Evolutionary conservation across 2,888 invertebrate species (phyloP), one percentile per base, ranked within the genome.

Genomic region (Morpho helenor): DNA sequence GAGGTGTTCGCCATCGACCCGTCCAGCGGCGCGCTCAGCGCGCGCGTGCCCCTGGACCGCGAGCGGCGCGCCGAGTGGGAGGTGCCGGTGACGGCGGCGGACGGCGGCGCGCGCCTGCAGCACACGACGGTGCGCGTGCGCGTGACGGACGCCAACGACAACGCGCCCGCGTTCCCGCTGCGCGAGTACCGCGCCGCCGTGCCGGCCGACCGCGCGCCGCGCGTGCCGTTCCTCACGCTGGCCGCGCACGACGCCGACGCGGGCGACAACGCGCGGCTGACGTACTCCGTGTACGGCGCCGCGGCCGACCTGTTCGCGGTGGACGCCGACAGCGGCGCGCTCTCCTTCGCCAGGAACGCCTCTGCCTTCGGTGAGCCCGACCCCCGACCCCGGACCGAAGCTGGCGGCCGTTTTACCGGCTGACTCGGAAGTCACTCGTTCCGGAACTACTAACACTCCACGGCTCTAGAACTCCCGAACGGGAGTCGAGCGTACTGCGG

Each of bases 61-160:
- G 97, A 97, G 82, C 76, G 86, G 44, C 92, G 93, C 67, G 79
- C 82, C 66, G 84, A 84, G 70, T 86, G 84, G 84, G 77, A 74
- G 77, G 92, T 98, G 67, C 95, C 95, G 0, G 92, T 98, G 39
- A 92, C 94, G 82, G 98, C 97, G 8, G 93, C 93, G 42, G 98
- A 98, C 85, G 94, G 94, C 46, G 97, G 96, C 65, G 94, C 97
- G 65, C 92, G 94, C 76, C 92, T 95, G 62, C 94, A 95, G 22
- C 95, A 95, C 80, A 92, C 96, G 48, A 91, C 92, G 42, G 93
- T 97, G 64, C 92, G 95, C 79, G 95, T 98, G 46, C 94, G 94
- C 78, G 95, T 98, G 51, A 89, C 91, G 23, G 98, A 98, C 84
- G 92, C 93, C 65, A 97, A 97, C 84, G 97, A 98, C 79, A 95